A percentile compares a stretch with the other conserved stretches of the same genome.
Evolutionary conservation across 2,797 vertebrate genomes (phyloP).

Genomic region (Sebastolobus altivelis): DNA sequence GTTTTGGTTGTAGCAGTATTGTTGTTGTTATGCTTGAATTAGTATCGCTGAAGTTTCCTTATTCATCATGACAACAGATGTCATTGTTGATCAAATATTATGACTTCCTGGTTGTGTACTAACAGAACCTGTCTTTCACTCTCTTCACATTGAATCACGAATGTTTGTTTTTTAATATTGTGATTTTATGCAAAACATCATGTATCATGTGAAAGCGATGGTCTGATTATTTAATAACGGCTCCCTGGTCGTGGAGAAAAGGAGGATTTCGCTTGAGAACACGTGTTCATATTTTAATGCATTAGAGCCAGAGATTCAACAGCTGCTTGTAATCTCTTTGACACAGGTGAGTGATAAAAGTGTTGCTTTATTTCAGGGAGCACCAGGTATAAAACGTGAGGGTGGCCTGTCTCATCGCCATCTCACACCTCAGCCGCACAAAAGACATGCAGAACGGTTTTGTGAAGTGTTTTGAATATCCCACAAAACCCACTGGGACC

Average conservation of each 20-base stretch:
- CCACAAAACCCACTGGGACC: slow-evolving; percentile 28
- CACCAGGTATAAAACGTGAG: slow-evolving; percentile 4
- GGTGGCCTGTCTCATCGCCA: slow-evolving; percentile 25
- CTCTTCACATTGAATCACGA: not conserved
- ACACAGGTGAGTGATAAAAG: slow-evolving; percentile 40
- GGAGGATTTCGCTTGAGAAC: not conserved
- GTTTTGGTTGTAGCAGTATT: not conserved
- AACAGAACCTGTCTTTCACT: not conserved
- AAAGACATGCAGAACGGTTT: not conserved
- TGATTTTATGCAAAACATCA: not conserved
- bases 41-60: not conserved
- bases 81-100: not conserved
- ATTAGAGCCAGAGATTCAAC: slow-evolving; percentile 5
- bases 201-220: slow-evolving; percentile 9
- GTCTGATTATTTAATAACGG: not conserved
- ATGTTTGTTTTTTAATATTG: not conserved
- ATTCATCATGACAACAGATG: not conserved
- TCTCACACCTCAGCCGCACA: not conserved
- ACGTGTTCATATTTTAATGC: slow-evolving; percentile 6
- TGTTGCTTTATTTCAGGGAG: slow-evolving; percentile 14
- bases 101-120: not conserved
- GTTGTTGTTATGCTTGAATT: not conserved
- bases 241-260: slow-evolving; percentile 5
- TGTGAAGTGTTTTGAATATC: slow-evolving; percentile 34
- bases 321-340: slow-evolving; percentile 41